Conservation (phyloP, 2,113 vertebrate species). For the Stigmatopora nigra region DNA sequence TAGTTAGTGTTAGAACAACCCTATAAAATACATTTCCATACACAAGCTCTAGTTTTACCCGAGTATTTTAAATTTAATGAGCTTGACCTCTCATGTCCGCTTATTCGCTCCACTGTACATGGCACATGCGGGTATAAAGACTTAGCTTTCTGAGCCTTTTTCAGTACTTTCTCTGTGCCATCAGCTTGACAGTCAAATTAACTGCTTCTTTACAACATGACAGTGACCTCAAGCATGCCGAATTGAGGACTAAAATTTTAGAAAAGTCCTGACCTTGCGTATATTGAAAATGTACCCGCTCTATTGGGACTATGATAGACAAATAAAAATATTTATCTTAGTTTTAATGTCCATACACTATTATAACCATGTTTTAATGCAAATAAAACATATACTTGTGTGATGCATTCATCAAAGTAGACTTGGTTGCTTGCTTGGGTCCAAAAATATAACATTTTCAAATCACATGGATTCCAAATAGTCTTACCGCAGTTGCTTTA, state of each 20-base stretch:
- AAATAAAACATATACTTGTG: background rate
- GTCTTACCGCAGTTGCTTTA: constrained; percentile 19
- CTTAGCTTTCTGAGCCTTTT: background rate
- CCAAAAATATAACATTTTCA: constrained; percentile 30
- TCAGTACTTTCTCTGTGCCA: background rate
- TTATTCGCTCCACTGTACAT: background rate
- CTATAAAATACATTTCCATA: too few relatives aligned
- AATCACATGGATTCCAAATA: constrained; percentile 33
- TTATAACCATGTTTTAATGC: background rate
- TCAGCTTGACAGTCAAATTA: constrained; percentile 1
- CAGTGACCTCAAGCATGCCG: background rate
- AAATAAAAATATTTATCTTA: background rate
- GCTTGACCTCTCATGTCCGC: too few relatives aligned
- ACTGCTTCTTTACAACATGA: background rate
- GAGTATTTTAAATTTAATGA: too few relatives aligned
- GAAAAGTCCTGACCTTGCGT: background rate
- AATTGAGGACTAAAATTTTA: background rate
- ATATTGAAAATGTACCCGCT: background rate
- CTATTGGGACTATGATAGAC: background rate
- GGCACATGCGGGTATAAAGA: background rate
- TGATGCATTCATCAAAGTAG: constrained; percentile 14
- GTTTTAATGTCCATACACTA: background rate
- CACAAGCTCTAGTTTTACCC: too few relatives aligned
- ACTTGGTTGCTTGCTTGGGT: constrained; percentile 28
- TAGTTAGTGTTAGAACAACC: too few relatives aligned